Evolutionary conservation across 2,888 invertebrate species (phyloP), one percentile per base, ranked within the genome.

Genomic region (Ariolimax columbianus): DNA sequence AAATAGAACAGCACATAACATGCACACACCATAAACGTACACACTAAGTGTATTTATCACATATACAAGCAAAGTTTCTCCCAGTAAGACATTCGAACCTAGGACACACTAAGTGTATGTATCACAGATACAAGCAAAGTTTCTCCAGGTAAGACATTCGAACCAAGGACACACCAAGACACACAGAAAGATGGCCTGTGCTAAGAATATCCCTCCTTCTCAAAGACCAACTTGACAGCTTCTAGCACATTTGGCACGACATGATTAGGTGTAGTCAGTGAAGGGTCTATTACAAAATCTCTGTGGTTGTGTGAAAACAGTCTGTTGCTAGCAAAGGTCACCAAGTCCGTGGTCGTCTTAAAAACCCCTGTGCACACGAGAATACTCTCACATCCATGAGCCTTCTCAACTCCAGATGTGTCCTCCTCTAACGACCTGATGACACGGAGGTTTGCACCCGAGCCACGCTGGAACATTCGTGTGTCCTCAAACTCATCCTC

Each of bases 281-380:
- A 89, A 0, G 91, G 91, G 85, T 90, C 95, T 92, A 91, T 95
- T 36, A 93, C 91, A 92, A 96, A 96, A 91, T 96, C 95, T 84
- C 95, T 91, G 38, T 95, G 96, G 88, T 95, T 95, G 91, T 96
- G 95, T 87, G 95, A 95, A 51, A 90, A 90, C 11, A 90, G 80
- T 17, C 88, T 86, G 40, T 93, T 91, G 77, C 94, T 94, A 36
- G 79, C 38, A 84, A 94, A 92, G 1, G 94, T 94, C 70, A 94
- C 94, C 81, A 95, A 89, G 88, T 93, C 90, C 78, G 92, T 86
- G 72, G 92, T 94, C 77, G 94, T 93, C 86, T 95, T 95, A 89
- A 95, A 95, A 19, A 96, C 96, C 51, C 96, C 96, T 11, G 96
- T 96, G 93, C 95, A 94, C n/a, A 95, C 95, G 6, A 95, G 92